Base-by-base conservation (phyloP, 2,797 vertebrate genomes). In the Rhinogobio ventralis region DNA sequence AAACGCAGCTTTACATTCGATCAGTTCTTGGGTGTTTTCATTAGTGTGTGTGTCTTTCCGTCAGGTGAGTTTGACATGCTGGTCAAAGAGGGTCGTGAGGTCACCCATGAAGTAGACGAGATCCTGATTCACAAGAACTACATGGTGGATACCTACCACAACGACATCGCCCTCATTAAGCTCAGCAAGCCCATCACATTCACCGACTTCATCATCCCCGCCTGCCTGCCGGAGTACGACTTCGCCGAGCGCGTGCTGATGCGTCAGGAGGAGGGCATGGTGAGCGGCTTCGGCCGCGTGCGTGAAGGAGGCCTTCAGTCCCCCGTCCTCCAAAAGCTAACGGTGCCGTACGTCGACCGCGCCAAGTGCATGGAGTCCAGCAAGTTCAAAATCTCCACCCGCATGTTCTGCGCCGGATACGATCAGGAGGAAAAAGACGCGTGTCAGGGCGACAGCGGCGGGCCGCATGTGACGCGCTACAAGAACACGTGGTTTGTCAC, bases 381-480 rank as follows among this genome's bases (percentile, higher is more conserved):
- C 33, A 83, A 85, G 11, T 93, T 96, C 33, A 85, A 15, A 0
- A 95, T 99, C 89, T 94, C 96, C 0, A 17, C 84, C 13, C 95
- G 94, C 84, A 99, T 99, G 98, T 99, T 99, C 92, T 99, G 98
- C 0, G 98, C 98, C 0, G 98, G 98, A 79, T 99, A 97, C 0
- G 91, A 96, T 4, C 66, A 85, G 0, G 88, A 87, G 2, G 7
- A 90, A 0, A 96, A 96, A 42, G 98, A 99, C 0, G 95, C 98
- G 1, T 99, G 98, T 76, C 96, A 98, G 86, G 98, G 98, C 0
- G 98, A 99, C 93, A 98, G 97, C 0, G 98, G 98, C 0, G 98
- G 98, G 0, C 98, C 98, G 0, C 98, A 99, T 0, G 96, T 99
- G 86, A 99, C 97, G 0, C 87, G 55, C 1, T 98, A 95, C 62